Evolutionary conservation across 2,797 vertebrate species (phyloP), one percentile per base, ranked within the genome.

Genomic region (Sebastes flavidus): DNA sequence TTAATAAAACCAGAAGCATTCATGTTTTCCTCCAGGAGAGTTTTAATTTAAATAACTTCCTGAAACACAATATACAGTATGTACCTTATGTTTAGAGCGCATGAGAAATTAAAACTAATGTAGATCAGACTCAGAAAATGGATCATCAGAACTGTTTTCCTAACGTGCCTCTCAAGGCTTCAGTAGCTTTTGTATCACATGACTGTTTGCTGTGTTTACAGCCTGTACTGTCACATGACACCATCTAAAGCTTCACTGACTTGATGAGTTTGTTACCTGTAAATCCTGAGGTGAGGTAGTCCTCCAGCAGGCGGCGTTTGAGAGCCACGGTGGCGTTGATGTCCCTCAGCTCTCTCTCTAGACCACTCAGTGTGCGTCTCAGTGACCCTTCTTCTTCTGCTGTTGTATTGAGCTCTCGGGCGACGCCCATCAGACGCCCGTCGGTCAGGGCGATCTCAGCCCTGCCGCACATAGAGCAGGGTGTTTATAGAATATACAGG

Each of bases 391-490:
- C 93, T 9, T 81, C 72, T 67, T 29, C 63, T 0, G 74, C 76
- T 4, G 95, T 92, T 13, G 54, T 58, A 11, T 96, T 96, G 4
- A 97, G 80, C 8, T 95, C 95, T 36, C 62, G 78, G 14, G 90
- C 54, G 25, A 96, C 27, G 1, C 73, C 85, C 94, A 96, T 96
- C 66, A 98, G 88, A 49, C 95, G 94, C 2, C 95, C 95, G 56
- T 97, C 96, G 0, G 96, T 95, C 75, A 96, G 83, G 0, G 96
- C 96, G 20, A 97, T 93, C 91, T 97, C 96, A 54, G 77, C 95
- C 87, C 97, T 97, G 70, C 2, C 75, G 81, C 52, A 89, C 32
- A 68, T 0, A 66, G 4, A 65, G 13, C 36, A 49, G 22, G 7
- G 5, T 10, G 60, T 60, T 71, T 1, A 74, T 32, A 8, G 12